Conservation (phyloP, 2,888 invertebrate species). For the Timema podura region DNA sequence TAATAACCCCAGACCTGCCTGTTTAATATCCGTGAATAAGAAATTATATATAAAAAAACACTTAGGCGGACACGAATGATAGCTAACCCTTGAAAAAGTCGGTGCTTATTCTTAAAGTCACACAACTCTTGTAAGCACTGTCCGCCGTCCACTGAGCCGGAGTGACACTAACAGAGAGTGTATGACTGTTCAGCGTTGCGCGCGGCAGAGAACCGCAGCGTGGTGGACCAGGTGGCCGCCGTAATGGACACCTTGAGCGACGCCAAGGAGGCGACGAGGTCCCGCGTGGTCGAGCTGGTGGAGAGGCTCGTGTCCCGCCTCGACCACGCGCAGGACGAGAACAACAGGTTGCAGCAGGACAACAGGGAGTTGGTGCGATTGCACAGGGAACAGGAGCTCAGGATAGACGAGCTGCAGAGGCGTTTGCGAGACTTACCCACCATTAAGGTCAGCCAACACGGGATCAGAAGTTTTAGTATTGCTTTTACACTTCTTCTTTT, state of each 20-base stretch:
- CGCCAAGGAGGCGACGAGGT: constrained; percentile 38
- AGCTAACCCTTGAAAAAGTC: no score
- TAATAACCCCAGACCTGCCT: no score
- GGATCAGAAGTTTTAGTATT: no score
- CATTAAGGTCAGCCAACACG: constrained; percentile 16
- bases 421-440: constrained; percentile 20
- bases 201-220: constrained; percentile 19
- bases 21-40: no score
- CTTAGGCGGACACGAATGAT: no score
- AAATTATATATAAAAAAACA: no score
- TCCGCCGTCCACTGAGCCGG: neutral
- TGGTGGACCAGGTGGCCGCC: constrained; percentile 40
- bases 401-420: constrained; percentile 27
- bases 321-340: constrained; percentile 35
- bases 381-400: constrained; percentile 23
- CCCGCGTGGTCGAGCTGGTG: constrained; percentile 38
- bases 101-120: no score
- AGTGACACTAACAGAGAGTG: neutral
- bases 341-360: constrained; percentile 29
- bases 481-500: neutral
- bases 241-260: constrained; percentile 39
- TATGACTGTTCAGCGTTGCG: neutral
- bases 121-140: neutral
- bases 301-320: constrained; percentile 35
- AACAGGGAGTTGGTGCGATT: neutral